These are phyloP conservation scores for Crenuchus spilurus DNA, from an alignment of 2,797 vertebrate genomes.

Conservation along the genomic window DNA sequence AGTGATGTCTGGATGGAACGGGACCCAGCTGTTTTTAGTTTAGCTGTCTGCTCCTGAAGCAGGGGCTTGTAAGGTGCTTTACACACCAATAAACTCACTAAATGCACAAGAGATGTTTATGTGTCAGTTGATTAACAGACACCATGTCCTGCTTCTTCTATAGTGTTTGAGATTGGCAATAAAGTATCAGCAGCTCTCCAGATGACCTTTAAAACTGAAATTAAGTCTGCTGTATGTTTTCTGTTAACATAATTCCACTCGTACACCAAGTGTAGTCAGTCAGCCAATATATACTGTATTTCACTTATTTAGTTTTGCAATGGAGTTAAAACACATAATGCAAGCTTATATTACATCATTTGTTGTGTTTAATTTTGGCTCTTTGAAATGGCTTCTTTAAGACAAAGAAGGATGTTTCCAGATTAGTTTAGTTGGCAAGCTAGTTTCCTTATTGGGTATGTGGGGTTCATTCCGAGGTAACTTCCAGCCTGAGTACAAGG, in stretches of 20 bases:
- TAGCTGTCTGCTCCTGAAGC: conserved; percentile 4
- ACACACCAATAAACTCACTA: conserved; percentile 18
- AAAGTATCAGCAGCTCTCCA: background rate
- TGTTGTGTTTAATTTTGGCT: too few species aligned
- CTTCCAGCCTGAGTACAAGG: background rate
- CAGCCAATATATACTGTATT: too few species aligned
- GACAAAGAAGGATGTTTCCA: too few species aligned
- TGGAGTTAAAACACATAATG: too few species aligned
- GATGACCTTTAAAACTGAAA: background rate
- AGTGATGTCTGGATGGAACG: background rate
- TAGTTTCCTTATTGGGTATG: background rate
- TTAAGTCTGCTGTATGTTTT: too few species aligned
- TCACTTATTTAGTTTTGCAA: too few species aligned
- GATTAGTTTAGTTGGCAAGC: background rate
- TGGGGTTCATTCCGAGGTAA: background rate
- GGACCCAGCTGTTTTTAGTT: conserved; percentile 7
- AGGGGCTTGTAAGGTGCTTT: conserved; percentile 14
- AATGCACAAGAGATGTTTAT: background rate
- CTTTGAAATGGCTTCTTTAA: background rate
- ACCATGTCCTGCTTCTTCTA: background rate
- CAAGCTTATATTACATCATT: too few species aligned
- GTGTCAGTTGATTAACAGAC: conserved; percentile 7
- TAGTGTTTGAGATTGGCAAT: background rate
- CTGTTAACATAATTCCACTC: too few species aligned
- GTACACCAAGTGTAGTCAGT: too few species aligned